Evolutionary conservation across 2,888 invertebrate genomes (phyloP).

Genomic region (Cenopis cana): DNA sequence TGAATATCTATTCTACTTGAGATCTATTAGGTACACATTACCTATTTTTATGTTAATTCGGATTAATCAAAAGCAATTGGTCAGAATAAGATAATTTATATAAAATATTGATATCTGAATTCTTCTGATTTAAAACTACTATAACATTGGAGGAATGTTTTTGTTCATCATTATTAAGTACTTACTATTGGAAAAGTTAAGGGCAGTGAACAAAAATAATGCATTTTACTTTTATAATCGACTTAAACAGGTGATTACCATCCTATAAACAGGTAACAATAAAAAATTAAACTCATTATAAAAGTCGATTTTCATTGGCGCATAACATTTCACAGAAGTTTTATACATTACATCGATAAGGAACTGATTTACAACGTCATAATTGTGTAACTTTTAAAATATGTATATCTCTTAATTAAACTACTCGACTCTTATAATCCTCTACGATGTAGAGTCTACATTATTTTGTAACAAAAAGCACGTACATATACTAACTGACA

Average conservation of each 20-base stretch:
- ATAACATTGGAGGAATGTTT: constrained; percentile 31
- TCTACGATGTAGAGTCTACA: too few species aligned
- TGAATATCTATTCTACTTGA: constrained; percentile 30
- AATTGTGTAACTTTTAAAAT: neutral
- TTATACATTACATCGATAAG: too few species aligned
- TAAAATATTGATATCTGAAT: neutral
- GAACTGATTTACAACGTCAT: too few species aligned
- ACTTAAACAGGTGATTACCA: neutral
- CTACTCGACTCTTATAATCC: too few species aligned
- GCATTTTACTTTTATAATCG: neutral
- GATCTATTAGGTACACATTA: constrained; percentile 33
- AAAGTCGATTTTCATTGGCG: neutral
- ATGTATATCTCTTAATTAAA: too few species aligned
- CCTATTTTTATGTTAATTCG: constrained; percentile 21
- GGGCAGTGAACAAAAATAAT: constrained; percentile 21
- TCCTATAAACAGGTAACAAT: neutral
- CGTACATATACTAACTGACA: neutral
- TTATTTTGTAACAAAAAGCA: neutral
- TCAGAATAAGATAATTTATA: neutral
- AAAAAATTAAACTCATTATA: neutral
- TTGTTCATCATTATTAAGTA: constrained; percentile 7
- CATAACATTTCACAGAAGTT: neutral
- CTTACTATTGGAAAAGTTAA: constrained; percentile 4
- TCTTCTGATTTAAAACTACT: neutral
- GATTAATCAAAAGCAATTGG: constrained; percentile 10